Evolutionary conservation across 2,113 vertebrate genomes (phyloP).

Genomic region (Elaphurus davidianus): DNA sequence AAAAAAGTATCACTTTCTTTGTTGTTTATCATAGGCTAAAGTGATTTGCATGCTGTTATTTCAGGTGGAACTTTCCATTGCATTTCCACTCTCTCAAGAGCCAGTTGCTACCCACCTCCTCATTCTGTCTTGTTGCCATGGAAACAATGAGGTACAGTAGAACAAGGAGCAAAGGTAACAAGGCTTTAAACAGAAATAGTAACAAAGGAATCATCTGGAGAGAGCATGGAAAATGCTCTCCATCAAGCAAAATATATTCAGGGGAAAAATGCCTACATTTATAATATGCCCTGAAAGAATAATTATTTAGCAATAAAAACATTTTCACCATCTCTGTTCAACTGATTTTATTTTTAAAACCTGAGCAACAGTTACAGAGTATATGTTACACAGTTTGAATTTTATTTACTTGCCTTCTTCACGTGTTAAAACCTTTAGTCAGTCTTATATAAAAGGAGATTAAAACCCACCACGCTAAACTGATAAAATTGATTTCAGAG

Average conservation of each 20-base stretch:
- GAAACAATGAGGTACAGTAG: background rate
- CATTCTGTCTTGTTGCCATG: background rate
- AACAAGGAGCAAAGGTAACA: constrained; percentile 53
- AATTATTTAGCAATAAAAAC: background rate
- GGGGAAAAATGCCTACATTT: background rate
- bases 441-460: constrained; percentile 8
- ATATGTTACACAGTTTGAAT: background rate
- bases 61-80: constrained; percentile 71
- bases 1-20: constrained; percentile 40
- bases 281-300: background rate
- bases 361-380: background rate
- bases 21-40: constrained; percentile 58
- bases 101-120: background rate
- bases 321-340: background rate
- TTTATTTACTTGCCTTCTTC: background rate
- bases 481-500: background rate
- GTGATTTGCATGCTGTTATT: constrained; percentile 70
- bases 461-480: background rate
- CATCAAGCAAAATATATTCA: background rate
- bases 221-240: background rate
- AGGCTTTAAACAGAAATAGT: constrained; percentile 38
- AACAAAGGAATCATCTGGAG: constrained; percentile 27
- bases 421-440: background rate
- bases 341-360: constrained; percentile 15
- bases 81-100: constrained; percentile 23